Evolutionary conservation across 1,140 invertebrate species (phyloP).

Genomic region (Oedothorax gibbosus): DNA sequence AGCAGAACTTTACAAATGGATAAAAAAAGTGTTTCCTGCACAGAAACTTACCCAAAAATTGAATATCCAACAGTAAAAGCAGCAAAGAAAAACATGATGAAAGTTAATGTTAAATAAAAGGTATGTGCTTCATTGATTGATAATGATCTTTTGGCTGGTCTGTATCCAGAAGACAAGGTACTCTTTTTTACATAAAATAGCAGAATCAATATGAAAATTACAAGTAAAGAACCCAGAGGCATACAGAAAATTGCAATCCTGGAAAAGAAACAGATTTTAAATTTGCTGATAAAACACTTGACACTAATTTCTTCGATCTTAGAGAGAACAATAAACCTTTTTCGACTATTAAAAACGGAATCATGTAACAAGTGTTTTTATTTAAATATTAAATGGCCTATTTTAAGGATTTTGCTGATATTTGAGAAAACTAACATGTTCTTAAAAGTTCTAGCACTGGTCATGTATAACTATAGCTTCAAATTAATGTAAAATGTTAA

Average conservation of each 20-base stretch:
- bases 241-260: slow-evolving; percentile 48
- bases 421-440: too few relatives aligned
- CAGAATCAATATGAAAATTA: slow-evolving; percentile 44
- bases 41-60: slow-evolving; percentile 48
- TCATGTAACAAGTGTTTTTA: too few relatives aligned
- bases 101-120: slow-evolving; percentile 32
- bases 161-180: slow-evolving; percentile 14
- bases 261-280: not conserved
- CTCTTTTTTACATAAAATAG: slow-evolving; percentile 41
- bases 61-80: slow-evolving; percentile 38
- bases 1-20: too few relatives aligned
- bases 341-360: too few relatives aligned
- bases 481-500: too few relatives aligned
- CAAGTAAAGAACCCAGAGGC: slow-evolving; percentile 34
- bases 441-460: too few relatives aligned
- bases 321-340: too few relatives aligned
- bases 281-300: not conserved
- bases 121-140: slow-evolving; percentile 49
- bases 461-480: too few relatives aligned
- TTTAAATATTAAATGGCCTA: too few relatives aligned
- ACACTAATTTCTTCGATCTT: too few relatives aligned
- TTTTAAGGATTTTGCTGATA: too few relatives aligned
- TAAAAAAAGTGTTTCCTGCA: not conserved
- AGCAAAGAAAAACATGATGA: slow-evolving; percentile 41
- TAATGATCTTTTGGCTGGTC: slow-evolving; percentile 32